phyloP scores from a whole-genome alignment of 2,113 vertebrate genomes.

The Astur gentilis region DNA sequence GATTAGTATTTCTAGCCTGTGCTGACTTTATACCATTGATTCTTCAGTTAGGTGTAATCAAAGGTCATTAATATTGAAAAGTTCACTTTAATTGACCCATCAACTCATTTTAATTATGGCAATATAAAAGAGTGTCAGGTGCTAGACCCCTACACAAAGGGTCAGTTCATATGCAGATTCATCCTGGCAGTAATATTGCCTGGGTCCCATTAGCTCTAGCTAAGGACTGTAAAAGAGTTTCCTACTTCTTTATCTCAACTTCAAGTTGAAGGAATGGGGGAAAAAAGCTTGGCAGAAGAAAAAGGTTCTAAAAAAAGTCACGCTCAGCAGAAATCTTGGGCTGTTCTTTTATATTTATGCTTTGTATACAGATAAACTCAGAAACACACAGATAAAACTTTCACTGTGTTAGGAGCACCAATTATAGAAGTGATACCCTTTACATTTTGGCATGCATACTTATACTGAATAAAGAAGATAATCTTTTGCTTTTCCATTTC shows the following conservation, averaged over 20 bases:
- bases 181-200: neutral
- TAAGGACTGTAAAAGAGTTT: neutral
- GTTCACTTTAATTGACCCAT: constrained; percentile 21
- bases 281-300: neutral
- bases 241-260: neutral
- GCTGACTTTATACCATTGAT: neutral
- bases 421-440: neutral
- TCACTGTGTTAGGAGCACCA: neutral
- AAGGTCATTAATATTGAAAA: constrained; percentile 42
- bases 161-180: constrained; percentile 1
- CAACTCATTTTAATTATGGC: constrained; percentile 21
- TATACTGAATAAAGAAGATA: neutral
- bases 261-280: neutral
- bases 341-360: neutral
- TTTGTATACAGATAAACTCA: neutral
- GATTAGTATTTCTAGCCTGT: neutral
- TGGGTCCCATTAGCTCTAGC: neutral
- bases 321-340: neutral
- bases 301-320: neutral
- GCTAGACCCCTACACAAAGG: neutral
- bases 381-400: neutral
- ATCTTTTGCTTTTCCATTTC: constrained; percentile 26
- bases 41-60: constrained; percentile 2
- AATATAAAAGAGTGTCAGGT: constrained; percentile 7
- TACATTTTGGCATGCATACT: neutral